A percentile compares a stretch with the other conserved stretches of the same genome.
Conservation (phyloP, 2,113 vertebrate species). For the Vulpes lagopus region DNA sequence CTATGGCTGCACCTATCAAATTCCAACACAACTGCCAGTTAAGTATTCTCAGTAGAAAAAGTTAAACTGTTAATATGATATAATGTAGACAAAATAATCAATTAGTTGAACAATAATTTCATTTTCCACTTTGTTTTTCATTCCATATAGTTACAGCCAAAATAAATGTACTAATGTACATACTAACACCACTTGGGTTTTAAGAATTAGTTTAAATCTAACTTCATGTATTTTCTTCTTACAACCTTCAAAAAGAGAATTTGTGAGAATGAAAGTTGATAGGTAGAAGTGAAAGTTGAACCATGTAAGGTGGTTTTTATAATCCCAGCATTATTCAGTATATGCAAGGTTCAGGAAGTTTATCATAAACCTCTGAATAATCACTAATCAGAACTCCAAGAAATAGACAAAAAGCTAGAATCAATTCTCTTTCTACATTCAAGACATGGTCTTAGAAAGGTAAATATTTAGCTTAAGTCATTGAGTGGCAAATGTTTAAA, state of each 20-base stretch:
- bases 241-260: background rate
- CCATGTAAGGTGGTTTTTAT: constrained; percentile 10
- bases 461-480: constrained; percentile 71
- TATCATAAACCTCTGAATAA: constrained; percentile 48
- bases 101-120: constrained; percentile 13
- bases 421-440: constrained; percentile 10
- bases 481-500: constrained; percentile 63
- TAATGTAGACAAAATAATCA: constrained; percentile 8
- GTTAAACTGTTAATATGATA: background rate
- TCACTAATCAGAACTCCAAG: constrained; percentile 52
- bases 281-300: constrained; percentile 2
- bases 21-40: constrained; percentile 28
- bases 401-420: constrained; percentile 48
- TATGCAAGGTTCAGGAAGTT: constrained; percentile 49
- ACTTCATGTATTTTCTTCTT: constrained; percentile 17
- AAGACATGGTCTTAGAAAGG: constrained; percentile 47
- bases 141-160: background rate
- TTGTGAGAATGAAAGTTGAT: background rate
- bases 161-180: background rate
- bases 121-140: constrained; percentile 39
- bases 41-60: background rate
- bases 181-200: background rate
- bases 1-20: background rate
- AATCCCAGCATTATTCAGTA: constrained; percentile 30
- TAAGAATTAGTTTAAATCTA: constrained; percentile 57